phyloP scores from a whole-genome alignment of 2,888 invertebrate genomes.

The Panorpa germanica region DNA sequence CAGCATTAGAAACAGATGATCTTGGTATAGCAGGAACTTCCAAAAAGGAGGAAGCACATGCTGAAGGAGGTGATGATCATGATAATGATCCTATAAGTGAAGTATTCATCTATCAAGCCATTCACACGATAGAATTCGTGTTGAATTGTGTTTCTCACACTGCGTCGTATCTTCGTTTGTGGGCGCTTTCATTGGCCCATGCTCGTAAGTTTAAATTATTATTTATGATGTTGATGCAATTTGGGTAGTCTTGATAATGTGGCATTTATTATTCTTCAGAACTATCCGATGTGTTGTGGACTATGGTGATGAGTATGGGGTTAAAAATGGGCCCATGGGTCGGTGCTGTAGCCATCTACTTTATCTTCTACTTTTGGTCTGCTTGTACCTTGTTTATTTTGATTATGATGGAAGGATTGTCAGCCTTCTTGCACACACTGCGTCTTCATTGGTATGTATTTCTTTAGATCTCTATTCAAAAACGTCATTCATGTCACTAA shows the following conservation, averaged over 20 bases:
- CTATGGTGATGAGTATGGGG: conserved; percentile 64
- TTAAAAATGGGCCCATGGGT: conserved; percentile 45
- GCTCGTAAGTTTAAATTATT: conserved; percentile 67
- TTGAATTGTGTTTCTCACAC: conserved; percentile 87
- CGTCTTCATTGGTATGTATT: conserved; percentile 70
- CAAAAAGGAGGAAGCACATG: too few relatives aligned
- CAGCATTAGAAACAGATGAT: too few relatives aligned
- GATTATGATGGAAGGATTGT: conserved; percentile 91
- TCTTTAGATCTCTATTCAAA: too few relatives aligned
- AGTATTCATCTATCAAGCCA: conserved; percentile 64
- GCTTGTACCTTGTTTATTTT: conserved; percentile 76
- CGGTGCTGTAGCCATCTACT: conserved; percentile 57
- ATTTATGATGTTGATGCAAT: too few relatives aligned
- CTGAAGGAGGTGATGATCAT: conserved; percentile 18
- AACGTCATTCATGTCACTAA: too few relatives aligned
- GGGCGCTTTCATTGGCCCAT: conserved; percentile 81
- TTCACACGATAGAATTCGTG: conserved; percentile 82
- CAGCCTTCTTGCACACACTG: conserved; percentile 89
- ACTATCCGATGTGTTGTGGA: conserved; percentile 71
- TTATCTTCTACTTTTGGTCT: conserved; percentile 75
- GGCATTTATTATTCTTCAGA: too few relatives aligned
- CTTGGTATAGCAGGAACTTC: too few relatives aligned
- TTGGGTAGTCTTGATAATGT: too few relatives aligned
- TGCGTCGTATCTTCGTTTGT: conserved; percentile 73
- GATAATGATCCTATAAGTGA: conserved; percentile 45